A percentile compares a stretch with the other conserved stretches of the same genome.
These are phyloP conservation scores for Drosophila asahinai DNA, from an alignment of 1,140 invertebrate genomes.

Conservation along the genomic window DNA sequence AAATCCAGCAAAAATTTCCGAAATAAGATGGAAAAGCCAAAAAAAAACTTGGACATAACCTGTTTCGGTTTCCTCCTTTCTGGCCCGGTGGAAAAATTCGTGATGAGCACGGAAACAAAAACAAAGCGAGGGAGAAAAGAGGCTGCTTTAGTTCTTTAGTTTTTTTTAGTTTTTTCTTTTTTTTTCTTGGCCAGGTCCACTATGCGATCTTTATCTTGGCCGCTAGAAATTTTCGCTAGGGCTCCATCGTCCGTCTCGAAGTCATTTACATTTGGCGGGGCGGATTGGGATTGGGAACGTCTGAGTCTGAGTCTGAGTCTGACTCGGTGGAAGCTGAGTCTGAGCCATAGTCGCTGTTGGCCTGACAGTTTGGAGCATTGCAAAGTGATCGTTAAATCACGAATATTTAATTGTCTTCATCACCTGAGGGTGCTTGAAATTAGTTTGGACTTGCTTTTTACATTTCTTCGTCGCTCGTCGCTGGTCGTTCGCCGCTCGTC, in stretches of 20 bases:
- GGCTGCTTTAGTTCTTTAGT: conserved; percentile 73
- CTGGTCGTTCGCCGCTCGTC: not conserved
- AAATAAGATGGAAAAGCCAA: conserved; percentile 15
- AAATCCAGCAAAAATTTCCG: conserved; percentile 13
- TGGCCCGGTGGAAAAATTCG: conserved; percentile 67
- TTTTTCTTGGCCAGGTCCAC: conserved; percentile 56
- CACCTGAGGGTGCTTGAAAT: conserved; percentile 84
- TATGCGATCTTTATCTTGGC: conserved; percentile 78
- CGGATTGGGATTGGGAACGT: conserved; percentile 61
- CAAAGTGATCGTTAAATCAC: conserved; percentile 85
- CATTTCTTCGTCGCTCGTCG: conserved; percentile 65
- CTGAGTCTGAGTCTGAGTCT: conserved; percentile 17
- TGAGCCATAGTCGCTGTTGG: conserved; percentile 18
- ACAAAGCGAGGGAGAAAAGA: conserved; percentile 25
- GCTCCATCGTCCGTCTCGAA: conserved; percentile 65
- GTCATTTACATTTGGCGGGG: conserved; percentile 75
- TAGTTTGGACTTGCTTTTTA: conserved; percentile 79
- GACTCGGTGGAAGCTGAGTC: not conserved
- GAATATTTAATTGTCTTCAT: conserved; percentile 85
- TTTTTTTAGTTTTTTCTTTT: not conserved
- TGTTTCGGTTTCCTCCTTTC: conserved; percentile 59
- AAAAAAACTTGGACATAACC: conserved; percentile 54
- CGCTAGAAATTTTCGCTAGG: conserved; percentile 74
- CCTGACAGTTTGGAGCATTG: conserved; percentile 82
- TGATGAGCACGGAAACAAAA: conserved; percentile 64